These are phyloP conservation scores for Pocillopora meandrina DNA, from an alignment of 92 coral and sea anemone species.

Conservation along the genomic window DNA sequence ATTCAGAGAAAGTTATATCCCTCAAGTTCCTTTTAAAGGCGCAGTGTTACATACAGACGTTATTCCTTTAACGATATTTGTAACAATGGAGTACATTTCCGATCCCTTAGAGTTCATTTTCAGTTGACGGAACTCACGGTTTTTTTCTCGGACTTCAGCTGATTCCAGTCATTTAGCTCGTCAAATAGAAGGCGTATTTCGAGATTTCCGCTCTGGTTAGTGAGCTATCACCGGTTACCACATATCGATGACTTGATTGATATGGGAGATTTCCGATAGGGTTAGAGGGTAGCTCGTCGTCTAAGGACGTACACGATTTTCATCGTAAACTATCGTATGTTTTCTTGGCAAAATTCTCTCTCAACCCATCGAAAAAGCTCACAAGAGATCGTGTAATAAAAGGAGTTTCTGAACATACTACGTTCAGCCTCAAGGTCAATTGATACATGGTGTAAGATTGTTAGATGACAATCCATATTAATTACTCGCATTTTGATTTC, in stretches of 20 bases:
- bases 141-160: constrained; percentile 10
- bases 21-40: background rate
- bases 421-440: background rate
- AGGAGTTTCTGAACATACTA: background rate
- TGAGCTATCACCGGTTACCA: constrained; percentile 29
- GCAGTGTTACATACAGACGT: background rate
- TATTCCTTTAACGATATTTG: background rate
- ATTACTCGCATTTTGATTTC: background rate
- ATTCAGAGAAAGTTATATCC: too few species aligned
- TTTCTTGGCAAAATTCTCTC: background rate
- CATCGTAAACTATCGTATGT: constrained; percentile 11
- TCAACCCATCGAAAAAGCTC: background rate
- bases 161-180: constrained; percentile 38
- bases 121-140: constrained; percentile 25
- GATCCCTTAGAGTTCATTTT: background rate
- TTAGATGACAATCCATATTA: constrained; percentile 12
- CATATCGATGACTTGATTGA: constrained; percentile 30
- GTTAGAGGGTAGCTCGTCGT: constrained; percentile 23
- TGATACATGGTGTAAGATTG: background rate
- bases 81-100: background rate
- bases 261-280: constrained; percentile 33
- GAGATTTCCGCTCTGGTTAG: constrained; percentile 42
- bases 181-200: constrained; percentile 22
- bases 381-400: background rate
- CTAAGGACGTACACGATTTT: constrained; percentile 1